Evolutionary conservation across 2,113 vertebrate genomes (phyloP), one percentile per base, ranked within the genome.

Genomic region (Coryphaenoides rupestris): DNA sequence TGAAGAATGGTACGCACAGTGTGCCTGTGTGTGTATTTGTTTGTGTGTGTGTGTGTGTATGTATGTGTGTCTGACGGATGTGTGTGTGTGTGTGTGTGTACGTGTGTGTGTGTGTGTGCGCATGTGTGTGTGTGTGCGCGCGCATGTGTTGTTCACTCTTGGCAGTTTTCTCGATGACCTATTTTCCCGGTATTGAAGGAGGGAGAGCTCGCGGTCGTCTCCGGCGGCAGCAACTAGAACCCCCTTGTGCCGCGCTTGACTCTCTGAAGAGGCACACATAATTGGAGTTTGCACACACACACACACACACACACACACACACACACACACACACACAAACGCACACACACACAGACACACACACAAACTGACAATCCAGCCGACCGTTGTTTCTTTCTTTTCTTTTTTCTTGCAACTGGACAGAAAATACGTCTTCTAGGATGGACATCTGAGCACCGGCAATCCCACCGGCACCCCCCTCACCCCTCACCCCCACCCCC

Each of bases 81-180:
- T 61, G 6, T 74, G 28, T 65, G 57, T 66, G 56, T 17, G 56
- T 66, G 54, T 45, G 21, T 55, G 24, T 59, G 26, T 21, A 21
- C 15, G 19, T 14, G 19, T 22, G 2, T 15, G 21, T n/a, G 47
- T 50, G 15, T 4, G 13, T 50, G 47, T n/a, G 47, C n/a, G 16
- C 9, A n/a, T 50, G 47, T 50, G 47, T 50, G 47, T 50, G 47
- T 50, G 47, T n/a, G 47, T 13, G 47, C n/a, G 53, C 19, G 17
- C 17, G 49, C 17, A 17, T 3, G 49, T 21, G 54, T 55, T n/a
- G n/a, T n/a, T n/a, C n/a, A n/a, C n/a, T n/a, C n/a, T n/a, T n/a
- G n/a, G n/a, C n/a, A 57, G 21, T 66, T 46, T 63, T 73, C 53
- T 65, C 69, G 70, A 67, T 84, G 82, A 75, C 77, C 80, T 85